Evolutionary conservation across 1,140 invertebrate genomes (phyloP), one percentile per base, ranked within the genome.

Genomic region (Diorhabda carinulata): DNA sequence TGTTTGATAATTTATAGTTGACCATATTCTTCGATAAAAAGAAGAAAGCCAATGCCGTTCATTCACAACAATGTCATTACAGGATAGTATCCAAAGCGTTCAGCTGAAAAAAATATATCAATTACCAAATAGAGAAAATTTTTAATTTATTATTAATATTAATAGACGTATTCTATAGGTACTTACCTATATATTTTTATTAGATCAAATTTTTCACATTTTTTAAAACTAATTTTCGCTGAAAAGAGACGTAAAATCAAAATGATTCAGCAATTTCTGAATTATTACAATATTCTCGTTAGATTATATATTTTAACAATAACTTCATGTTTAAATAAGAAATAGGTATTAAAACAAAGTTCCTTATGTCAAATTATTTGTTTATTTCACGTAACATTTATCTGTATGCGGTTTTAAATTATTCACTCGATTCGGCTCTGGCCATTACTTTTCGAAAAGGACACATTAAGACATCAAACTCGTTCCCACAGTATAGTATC

Each of bases 401-500:
- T 40, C 10, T 6, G 61, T 5, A 63, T 25, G 25, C 42, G 43
- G 43, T 45, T 43, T 42, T 45, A 42, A 63, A 63, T 8, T 43
- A 43, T 43, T 60, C 66, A 43, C 10, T 67, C 59, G 57, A 67
- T 68, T 57, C 67, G 60, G 45, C 52, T 52, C 59, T 68, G 61
- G 43, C 52, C 43, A 56, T 45, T 62, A 63, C 67, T 60, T 63
- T 40, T 56, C 45, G 61, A 63, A 62, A 60, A 59, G 45, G 61
- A 71, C 67, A 61, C 70, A 72, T 72, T 69, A 72, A 72, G 70
- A 72, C 64, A 72, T 72, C 70, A 72, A 57, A 61, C 67, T 61
- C 61, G 63, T 72, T 72, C 70, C 67, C 70, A 72, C 67, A 64
- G 57, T 72, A 69, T 69, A 71, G 71, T 71, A 71, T 71, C 72